Percentiles rank a stretch among this genome's conserved stretches.
Evolutionary conservation across 1,140 invertebrate species (phyloP).

Genomic region (Cotesia vestalis): DNA sequence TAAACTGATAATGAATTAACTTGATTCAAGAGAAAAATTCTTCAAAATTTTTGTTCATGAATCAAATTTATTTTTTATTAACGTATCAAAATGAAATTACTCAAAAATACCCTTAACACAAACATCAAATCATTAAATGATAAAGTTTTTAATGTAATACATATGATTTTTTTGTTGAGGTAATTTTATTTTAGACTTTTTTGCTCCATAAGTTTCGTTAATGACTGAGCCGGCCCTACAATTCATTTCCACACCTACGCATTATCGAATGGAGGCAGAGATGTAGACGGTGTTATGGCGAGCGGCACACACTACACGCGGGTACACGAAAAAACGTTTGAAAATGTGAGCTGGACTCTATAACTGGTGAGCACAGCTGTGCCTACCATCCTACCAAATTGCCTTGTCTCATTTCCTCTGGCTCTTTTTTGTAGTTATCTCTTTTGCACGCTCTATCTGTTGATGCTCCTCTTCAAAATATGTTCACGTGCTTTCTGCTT

Average conservation of each 20-base stretch:
- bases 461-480: neutral
- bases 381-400: conserved; percentile 45
- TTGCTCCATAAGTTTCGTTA: conserved; percentile 47
- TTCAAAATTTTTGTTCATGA: too few relatives aligned
- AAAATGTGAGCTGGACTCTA: too few relatives aligned
- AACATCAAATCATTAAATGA: conserved; percentile 3
- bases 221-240: conserved; percentile 49
- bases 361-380: conserved; percentile 41
- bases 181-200: neutral
- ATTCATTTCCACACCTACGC: conserved; percentile 60
- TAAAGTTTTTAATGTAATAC: neutral
- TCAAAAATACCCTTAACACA: too few relatives aligned
- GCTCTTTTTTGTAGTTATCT: too few relatives aligned
- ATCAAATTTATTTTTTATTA: too few relatives aligned
- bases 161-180: conserved; percentile 19
- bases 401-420: neutral
- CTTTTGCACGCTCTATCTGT: conserved; percentile 2
- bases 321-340: conserved; percentile 36
- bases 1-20: too few relatives aligned
- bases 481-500: neutral
- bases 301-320: conserved; percentile 6
- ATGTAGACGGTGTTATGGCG: conserved; percentile 3
- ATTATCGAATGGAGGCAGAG: conserved; percentile 44
- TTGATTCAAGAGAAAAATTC: too few relatives aligned
- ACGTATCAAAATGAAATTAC: neutral